A percentile compares a stretch with the other conserved stretches of the same genome.
phyloP scores from a whole-genome alignment of 2,113 vertebrate species.

The Embiotoca jacksoni region DNA sequence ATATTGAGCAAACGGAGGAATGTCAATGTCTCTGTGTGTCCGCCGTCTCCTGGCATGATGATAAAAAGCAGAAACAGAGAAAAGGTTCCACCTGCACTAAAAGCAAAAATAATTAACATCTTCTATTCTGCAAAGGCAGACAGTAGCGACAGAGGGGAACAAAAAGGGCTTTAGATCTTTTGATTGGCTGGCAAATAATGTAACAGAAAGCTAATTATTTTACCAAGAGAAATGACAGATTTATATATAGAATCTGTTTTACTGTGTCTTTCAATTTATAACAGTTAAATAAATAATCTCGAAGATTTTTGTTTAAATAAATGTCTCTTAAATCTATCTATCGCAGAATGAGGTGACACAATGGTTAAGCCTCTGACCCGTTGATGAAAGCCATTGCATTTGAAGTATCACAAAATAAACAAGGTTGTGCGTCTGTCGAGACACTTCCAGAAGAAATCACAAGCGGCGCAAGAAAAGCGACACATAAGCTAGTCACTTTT shows the following conservation, averaged over 20 bases:
- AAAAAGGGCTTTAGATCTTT: neutral
- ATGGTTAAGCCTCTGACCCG: no score
- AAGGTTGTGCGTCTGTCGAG: no score
- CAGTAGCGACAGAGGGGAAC: neutral
- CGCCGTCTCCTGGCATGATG: slow-evolving; percentile 22
- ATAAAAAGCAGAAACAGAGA: slow-evolving; percentile 9
- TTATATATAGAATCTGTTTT: neutral
- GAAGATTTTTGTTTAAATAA: no score
- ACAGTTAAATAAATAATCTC: neutral
- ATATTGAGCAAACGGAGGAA: slow-evolving; percentile 65
- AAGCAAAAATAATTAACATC: neutral
- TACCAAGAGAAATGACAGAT: neutral
- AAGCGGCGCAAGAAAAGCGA: no score
- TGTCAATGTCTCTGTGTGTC: slow-evolving; percentile 33
- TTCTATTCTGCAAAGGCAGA: neutral
- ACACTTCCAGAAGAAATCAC: no score
- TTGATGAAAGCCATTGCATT: no score
- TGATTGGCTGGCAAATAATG: neutral
- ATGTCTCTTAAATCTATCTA: no score
- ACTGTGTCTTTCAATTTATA: neutral
- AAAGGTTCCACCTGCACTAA: neutral
- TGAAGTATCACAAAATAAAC: no score
- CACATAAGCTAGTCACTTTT: no score
- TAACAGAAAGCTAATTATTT: neutral
- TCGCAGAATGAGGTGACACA: no score